Conservation (phyloP, 2,113 vertebrate genomes). For the Speoplatyrhinus poulsoni region DNA sequence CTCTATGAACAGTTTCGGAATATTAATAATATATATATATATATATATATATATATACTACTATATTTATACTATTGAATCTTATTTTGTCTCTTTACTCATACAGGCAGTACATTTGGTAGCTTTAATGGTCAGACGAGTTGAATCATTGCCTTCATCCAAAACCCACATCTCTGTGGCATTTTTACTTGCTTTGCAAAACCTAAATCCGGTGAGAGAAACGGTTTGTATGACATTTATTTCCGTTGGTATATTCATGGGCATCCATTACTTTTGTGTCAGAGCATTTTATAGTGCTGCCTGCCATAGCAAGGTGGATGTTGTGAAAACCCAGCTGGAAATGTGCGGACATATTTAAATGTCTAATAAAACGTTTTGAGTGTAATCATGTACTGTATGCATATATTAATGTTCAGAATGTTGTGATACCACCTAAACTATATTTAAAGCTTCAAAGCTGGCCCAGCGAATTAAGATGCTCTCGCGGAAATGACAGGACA, state of each 20-base stretch:
- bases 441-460: no score
- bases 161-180: constrained; percentile 7
- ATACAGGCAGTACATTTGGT: neutral
- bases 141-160: constrained; percentile 8
- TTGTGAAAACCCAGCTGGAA: no score
- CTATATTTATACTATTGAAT: constrained; percentile 45
- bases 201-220: constrained; percentile 38
- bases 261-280: constrained; percentile 34
- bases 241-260: constrained; percentile 8
- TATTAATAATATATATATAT: neutral
- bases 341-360: no score
- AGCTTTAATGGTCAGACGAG: constrained; percentile 32
- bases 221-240: neutral
- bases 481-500: no score
- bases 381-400: no score
- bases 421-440: no score
- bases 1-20: neutral
- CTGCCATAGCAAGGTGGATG: no score
- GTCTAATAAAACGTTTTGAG: no score
- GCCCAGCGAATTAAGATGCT: no score
- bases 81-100: constrained; percentile 35
- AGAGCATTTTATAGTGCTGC: constrained; percentile 13
- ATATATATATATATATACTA: neutral
- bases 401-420: no score
- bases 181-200: constrained; percentile 24